Evolutionary conservation across 2,888 invertebrate genomes (phyloP), one percentile per base, ranked within the genome.

Genomic region (Acleris literana): DNA sequence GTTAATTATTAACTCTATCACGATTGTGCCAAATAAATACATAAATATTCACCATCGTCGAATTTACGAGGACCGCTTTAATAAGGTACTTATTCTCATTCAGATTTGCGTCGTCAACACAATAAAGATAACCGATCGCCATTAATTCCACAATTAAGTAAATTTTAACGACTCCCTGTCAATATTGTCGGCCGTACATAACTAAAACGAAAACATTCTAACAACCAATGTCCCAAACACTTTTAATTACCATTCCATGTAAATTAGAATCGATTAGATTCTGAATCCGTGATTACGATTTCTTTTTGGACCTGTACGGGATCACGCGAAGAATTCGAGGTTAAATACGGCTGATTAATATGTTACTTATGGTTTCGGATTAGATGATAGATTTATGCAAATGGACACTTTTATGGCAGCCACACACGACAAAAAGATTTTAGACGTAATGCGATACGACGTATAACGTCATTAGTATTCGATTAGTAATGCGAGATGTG

Each of bases 381-480:
- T 85, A 83, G 79, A 86, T 84, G 76, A 77, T 75, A 80, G 79
- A 79, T 84, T 79, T 86, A 90, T 90, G 87, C 87, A 90, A 90
- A 90, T 88, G 71, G 70, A 73, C 70, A 72, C 70, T 81, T 86
- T 86, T 84, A 87, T 85, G 71, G 82, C 76, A 79, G 74, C 86
- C 85, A 87, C 88, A 89, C 88, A 89, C 85, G 86, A 86, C 78
- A 87, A 74, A 79, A 80, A 77, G 77, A 76, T 80, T 83, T 77
- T 81, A 81, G 80, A 76, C 78, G 86, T 83, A 85, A 88, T 77
- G 76, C 75, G 82, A 87, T 81, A 72, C 76, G 76, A 53, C 68
- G 57, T 70, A 69, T 68, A 69, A 65, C 75, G 76, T 81, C 81
- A 87, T 87, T 85, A 86, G 84, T 80, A 80, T 84, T 81, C 82